Evolutionary conservation across 2,888 invertebrate genomes (phyloP), one percentile per base, ranked within the genome.

Genomic region (Leucoptera coffeella): DNA sequence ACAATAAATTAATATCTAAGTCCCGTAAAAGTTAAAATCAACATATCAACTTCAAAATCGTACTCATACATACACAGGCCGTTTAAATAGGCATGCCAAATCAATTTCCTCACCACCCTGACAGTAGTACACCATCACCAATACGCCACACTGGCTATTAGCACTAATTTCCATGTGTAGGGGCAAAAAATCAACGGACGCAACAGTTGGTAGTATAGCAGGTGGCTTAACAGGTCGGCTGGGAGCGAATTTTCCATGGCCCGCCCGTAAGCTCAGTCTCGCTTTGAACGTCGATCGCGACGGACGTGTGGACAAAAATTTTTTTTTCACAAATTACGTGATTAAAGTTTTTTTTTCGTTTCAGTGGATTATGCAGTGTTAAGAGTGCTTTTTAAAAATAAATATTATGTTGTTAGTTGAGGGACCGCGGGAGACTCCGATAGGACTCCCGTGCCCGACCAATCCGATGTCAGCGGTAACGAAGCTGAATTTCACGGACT

Each of bases 391-490:
- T n/a, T n/a, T n/a, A n/a, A n/a, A n/a, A n/a, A n/a, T n/a, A n/a
- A n/a, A n/a, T n/a, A n/a, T n/a, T 58, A 84, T 84, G 84, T 82
- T 84, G 58, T 76, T 84, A 50, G 82, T 83, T 61, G 81, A 82
- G 75, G 67, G 80, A 47, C 78, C 78, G 45, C 77, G 78, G 54
- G 84, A 83, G 69, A 78, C 81, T 52, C 82, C 82, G 61, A 82
- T 82, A 52, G 77, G 73, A 57, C 64, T 64, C 35, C 58, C 64
- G 50, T 60, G 59, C 50, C 60, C 61, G 25, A 61, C 62, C 50
- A 40, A 55, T 38, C 60, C 64, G 34, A 67, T 67, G 69, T 65
- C 67, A 39, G 46, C 64, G 23, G 50, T 64, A 29, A 57, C 67
- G 14, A 67, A 67, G 35, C 50, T 65, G 19, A 59, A 58, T 43